Conservation (phyloP, 35 echinoderm and acorn worm genomes). For the Acanthaster planci region DNA sequence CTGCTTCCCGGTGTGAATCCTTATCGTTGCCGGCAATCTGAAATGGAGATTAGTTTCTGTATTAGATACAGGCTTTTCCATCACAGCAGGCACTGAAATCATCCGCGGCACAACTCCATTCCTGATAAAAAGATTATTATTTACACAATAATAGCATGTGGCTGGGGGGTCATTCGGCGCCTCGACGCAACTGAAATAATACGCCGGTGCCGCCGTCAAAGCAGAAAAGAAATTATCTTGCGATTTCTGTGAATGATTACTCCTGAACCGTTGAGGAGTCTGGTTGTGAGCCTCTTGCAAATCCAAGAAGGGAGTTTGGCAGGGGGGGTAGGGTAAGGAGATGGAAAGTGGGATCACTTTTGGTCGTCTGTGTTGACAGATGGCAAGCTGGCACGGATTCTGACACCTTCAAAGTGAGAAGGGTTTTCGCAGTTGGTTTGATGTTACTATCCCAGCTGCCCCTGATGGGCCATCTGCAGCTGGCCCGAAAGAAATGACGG, state of each 20-base stretch:
- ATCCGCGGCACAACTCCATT: not conserved
- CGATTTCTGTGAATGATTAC: not conserved
- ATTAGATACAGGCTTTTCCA: too few relatives aligned
- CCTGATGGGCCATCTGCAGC: not conserved
- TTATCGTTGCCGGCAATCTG: too few relatives aligned
- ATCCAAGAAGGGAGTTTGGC: too few relatives aligned
- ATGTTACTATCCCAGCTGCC: not conserved
- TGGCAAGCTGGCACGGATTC: not conserved
- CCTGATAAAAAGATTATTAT: not conserved
- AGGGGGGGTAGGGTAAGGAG: not conserved
- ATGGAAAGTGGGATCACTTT: conserved; percentile 1
- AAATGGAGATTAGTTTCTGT: too few relatives aligned
- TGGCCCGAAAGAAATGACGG: too few relatives aligned
- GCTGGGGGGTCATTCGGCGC: not conserved
- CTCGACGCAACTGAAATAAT: conserved; percentile 5
- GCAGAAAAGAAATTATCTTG: not conserved
- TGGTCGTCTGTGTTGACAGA: conserved; percentile 1
- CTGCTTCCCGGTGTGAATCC: too few relatives aligned
- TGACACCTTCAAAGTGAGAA: not conserved
- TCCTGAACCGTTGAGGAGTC: too few relatives aligned
- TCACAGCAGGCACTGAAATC: not conserved
- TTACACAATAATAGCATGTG: conserved; percentile 1
- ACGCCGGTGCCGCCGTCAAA: not conserved
- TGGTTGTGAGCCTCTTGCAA: too few relatives aligned
- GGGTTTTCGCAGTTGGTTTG: conserved; percentile 22